Conservation (phyloP, 2,888 invertebrate genomes). For the Tinea trinotella region DNA sequence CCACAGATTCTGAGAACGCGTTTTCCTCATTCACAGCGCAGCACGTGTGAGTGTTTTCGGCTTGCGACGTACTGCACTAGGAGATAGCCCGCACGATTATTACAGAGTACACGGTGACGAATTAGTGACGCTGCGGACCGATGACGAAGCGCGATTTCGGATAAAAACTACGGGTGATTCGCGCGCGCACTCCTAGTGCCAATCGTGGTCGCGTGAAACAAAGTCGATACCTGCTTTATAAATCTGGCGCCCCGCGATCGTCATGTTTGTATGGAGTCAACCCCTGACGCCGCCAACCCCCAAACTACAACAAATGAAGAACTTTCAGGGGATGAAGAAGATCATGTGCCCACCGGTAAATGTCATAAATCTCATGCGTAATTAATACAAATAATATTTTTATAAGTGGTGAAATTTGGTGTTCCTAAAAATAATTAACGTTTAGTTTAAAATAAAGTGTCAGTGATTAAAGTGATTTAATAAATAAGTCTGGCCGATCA, state of each 20-base stretch:
- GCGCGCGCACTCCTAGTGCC: conserved; percentile 37
- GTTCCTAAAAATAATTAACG: too few species aligned
- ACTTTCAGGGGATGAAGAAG: conserved; percentile 39
- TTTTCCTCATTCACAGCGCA: conserved; percentile 47
- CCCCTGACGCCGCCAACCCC: conserved; percentile 32
- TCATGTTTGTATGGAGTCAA: conserved; percentile 58
- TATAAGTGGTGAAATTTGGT: too few species aligned
- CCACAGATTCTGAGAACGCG: conserved; percentile 55
- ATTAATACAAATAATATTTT: too few species aligned
- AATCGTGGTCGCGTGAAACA: conserved; percentile 18
- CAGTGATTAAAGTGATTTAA: too few species aligned
- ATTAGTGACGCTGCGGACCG: conserved; percentile 48
- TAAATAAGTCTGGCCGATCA: too few species aligned
- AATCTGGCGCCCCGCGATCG: conserved; percentile 51
- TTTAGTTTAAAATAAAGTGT: too few species aligned
- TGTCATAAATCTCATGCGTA: too few species aligned
- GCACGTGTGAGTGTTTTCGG: conserved; percentile 12
- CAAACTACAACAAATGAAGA: conserved; percentile 24
- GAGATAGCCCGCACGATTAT: conserved; percentile 30
- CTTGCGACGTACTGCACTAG: conserved; percentile 26
- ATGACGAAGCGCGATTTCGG: conserved; percentile 41
- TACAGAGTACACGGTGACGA: conserved; percentile 32
- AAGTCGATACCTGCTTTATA: conserved; percentile 23
- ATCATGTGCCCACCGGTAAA: conserved; percentile 70
- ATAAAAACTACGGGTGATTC: conserved; percentile 38